Percentiles rank a stretch among this genome's conserved stretches.
phyloP scores from a whole-genome alignment of 2,797 vertebrate species.

The Limnodromus scolopaceus region DNA sequence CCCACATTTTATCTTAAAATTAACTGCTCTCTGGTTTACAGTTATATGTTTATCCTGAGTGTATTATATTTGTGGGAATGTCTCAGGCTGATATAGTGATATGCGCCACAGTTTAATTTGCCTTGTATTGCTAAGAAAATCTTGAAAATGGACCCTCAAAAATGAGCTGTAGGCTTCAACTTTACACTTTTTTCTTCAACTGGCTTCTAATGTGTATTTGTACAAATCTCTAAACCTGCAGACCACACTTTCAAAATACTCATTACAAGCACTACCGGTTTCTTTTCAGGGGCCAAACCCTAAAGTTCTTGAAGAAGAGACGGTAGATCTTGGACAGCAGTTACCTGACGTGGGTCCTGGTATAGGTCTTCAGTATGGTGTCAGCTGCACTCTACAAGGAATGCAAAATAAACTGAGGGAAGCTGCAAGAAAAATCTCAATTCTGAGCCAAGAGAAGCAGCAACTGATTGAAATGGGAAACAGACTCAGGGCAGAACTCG shows the following conservation, averaged over 20 bases:
- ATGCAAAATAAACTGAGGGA: constrained; percentile 81
- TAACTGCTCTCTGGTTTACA: background rate
- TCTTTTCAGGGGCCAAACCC: constrained; percentile 68
- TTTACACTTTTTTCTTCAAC: background rate
- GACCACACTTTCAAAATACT: background rate
- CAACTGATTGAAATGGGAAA: constrained; percentile 90
- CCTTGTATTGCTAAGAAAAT: background rate
- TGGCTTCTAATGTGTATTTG: background rate
- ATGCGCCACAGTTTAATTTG: background rate
- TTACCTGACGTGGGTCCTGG: background rate
- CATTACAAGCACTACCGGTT: background rate
- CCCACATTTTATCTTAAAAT: background rate
- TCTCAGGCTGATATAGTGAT: background rate
- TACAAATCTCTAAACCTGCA: background rate
- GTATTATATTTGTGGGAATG: background rate
- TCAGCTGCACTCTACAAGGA: background rate
- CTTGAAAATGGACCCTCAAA: background rate
- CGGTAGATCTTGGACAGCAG: constrained; percentile 56
- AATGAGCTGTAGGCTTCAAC: background rate
- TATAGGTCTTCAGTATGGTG: background rate
- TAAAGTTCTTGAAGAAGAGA: constrained; percentile 71
- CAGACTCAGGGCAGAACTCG: constrained; percentile 81
- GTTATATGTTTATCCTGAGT: background rate
- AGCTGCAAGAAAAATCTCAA: constrained; percentile 80
- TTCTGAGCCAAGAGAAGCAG: constrained; percentile 84